A percentile compares a stretch with the other conserved stretches of the same genome.
Conservation (phyloP, 2,113 vertebrate genomes). For the Tichodroma muraria region DNA sequence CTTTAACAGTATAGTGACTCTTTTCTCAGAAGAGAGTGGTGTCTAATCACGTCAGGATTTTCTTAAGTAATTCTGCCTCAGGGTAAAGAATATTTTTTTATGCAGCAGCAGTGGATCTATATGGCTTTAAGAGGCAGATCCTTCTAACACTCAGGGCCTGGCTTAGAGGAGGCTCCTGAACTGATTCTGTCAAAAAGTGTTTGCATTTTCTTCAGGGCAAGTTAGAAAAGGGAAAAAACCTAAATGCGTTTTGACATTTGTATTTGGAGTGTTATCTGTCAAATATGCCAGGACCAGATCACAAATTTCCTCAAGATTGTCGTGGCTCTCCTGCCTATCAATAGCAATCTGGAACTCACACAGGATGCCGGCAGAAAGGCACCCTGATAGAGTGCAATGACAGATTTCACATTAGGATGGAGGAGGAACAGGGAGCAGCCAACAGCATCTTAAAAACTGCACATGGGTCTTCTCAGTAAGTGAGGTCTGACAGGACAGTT, state of each 20-base stretch:
- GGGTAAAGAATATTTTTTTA: conserved; percentile 13
- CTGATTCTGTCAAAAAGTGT: conserved; percentile 80
- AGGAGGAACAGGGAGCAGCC: not conserved
- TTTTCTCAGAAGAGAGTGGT: conserved; percentile 1
- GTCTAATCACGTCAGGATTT: conserved; percentile 59
- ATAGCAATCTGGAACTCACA: conserved; percentile 1
- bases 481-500: not conserved
- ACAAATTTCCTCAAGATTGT: conserved; percentile 29
- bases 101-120: conserved; percentile 34
- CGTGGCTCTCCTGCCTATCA: conserved; percentile 13
- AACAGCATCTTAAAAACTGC: not conserved
- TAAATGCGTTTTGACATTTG: conserved; percentile 72
- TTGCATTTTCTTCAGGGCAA: conserved; percentile 63
- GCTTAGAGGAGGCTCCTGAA: conserved; percentile 71
- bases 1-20: conserved; percentile 20
- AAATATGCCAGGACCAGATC: conserved; percentile 44
- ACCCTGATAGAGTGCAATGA: not conserved
- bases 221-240: conserved; percentile 42
- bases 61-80: conserved; percentile 52
- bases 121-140: conserved; percentile 60
- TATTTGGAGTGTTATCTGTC: conserved; percentile 65
- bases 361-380: not conserved
- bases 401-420: not conserved
- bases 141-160: conserved; percentile 60
- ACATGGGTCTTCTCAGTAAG: not conserved